Base-by-base conservation (phyloP, 2,113 vertebrate genomes). In the Orientallactaga bullata region DNA sequence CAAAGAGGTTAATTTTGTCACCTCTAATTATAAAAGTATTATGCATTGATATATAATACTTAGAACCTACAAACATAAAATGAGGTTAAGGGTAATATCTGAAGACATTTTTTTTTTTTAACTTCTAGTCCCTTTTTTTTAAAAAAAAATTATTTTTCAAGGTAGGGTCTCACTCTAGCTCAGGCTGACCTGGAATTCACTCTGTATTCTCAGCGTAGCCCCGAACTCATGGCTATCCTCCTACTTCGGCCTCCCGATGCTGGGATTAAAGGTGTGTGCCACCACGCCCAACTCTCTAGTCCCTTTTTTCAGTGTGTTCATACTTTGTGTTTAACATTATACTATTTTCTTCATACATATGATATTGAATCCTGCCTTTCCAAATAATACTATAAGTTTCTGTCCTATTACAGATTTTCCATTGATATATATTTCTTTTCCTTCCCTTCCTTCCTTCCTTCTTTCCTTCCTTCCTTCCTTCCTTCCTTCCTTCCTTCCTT, bases 331-430 rank as follows among this genome's bases (percentile, higher is more conserved):
- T 87, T 69, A 32, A 66, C 42, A n/a, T 13, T 66, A 13, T 3
- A 72, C 42, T 23, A 39, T 5, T 72, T 82, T 1, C 32, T 30
- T 4, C 11, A 10, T 35, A 87, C 16, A 37, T 26, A 16, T 58
- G 51, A 60, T n/a, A 37, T 30, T 47, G 37, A 71, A 51, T 63
- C 17, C 30, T 74, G 23, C 68, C 65, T 74, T 37, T 51, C 30
- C 37, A 26, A 60, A 32, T 78, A 17, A 69, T 85, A 72, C 51
- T 39, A 63, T 51, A 24, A 30, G 24, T 9, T 60, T 73, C 91
- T 89, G 63, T 83, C 72, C 89, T 83, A 66, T 51, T 58, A 91
- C 37, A 86, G 35, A 82, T 66, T 85, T 32, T 77, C 90, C 63
- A 91, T 35, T 91, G 37, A n/a, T 76, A 24, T 35, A 20, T 61